These are phyloP conservation scores for Loris lydekkerianus DNA, from an alignment of 2,797 vertebrate species.

Conservation along the genomic window DNA sequence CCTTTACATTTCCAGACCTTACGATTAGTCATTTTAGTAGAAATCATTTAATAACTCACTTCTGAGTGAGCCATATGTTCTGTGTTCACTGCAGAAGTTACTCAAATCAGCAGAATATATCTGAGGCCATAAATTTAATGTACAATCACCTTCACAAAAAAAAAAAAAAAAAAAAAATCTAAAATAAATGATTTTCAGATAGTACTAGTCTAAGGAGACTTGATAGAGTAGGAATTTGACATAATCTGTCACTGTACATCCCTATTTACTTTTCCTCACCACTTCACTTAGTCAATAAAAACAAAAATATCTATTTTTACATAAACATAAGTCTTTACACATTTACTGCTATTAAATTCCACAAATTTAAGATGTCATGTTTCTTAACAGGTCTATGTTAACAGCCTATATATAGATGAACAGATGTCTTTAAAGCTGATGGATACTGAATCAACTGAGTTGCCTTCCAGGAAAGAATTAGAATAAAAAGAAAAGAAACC, in stretches of 20 bases:
- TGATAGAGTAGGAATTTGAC: not conserved
- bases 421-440: conserved; percentile 83
- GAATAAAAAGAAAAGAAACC: conserved; percentile 52
- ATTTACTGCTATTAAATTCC: conserved; percentile 73
- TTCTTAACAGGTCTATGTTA: conserved; percentile 78
- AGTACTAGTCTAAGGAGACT: not conserved
- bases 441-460: conserved; percentile 8
- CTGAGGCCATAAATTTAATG: not conserved
- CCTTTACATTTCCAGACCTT: not conserved
- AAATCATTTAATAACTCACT: conserved; percentile 43
- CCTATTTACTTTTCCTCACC: conserved; percentile 25
- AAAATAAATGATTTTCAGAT: conserved; percentile 41
- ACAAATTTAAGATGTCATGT: conserved; percentile 85
- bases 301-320: conserved; percentile 41
- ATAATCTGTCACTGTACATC: not conserved
- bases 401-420: conserved; percentile 85
- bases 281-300: conserved; percentile 23
- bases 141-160: not conserved
- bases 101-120: not conserved
- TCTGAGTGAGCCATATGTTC: not conserved
- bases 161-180: not conserved
- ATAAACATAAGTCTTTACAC: not conserved
- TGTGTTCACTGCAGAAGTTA: conserved; percentile 11
- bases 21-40: conserved; percentile 23
- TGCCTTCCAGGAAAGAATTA: conserved; percentile 29